phyloP scores from a whole-genome alignment of 1,140 invertebrate species.

The Ostrea edulis region DNA sequence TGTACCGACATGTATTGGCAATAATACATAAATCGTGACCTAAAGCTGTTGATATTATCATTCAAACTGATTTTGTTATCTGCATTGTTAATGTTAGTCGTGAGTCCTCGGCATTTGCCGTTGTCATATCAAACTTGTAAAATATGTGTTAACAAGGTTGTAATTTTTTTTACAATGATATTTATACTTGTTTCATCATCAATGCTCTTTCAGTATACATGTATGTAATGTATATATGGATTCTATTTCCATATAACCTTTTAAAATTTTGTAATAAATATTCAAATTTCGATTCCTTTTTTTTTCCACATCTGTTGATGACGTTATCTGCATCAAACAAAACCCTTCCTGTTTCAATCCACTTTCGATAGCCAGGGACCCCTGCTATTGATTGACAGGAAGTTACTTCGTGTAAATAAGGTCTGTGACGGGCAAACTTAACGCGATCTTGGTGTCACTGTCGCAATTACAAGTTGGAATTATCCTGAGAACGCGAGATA shows the following conservation, averaged over 20 bases:
- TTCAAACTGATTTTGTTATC: neutral
- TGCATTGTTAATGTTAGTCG: neutral
- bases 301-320: neutral
- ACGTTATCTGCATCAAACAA: no score
- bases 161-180: neutral
- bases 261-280: neutral
- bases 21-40: neutral
- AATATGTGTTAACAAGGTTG: neutral
- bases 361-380: no score
- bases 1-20: neutral
- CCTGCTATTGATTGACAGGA: no score
- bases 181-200: neutral
- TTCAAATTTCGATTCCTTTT: neutral
- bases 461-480: no score
- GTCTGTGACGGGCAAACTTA: no score
- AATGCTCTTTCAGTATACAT: neutral
- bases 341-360: no score
- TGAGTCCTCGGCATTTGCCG: neutral
- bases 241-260: neutral
- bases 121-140: neutral
- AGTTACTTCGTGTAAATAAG: no score
- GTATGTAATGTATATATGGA: slow-evolving; percentile 6
- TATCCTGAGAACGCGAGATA: no score
- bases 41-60: neutral
- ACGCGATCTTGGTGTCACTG: no score